Conservation (phyloP, 2,113 vertebrate species). For the Steatornis caripensis region DNA sequence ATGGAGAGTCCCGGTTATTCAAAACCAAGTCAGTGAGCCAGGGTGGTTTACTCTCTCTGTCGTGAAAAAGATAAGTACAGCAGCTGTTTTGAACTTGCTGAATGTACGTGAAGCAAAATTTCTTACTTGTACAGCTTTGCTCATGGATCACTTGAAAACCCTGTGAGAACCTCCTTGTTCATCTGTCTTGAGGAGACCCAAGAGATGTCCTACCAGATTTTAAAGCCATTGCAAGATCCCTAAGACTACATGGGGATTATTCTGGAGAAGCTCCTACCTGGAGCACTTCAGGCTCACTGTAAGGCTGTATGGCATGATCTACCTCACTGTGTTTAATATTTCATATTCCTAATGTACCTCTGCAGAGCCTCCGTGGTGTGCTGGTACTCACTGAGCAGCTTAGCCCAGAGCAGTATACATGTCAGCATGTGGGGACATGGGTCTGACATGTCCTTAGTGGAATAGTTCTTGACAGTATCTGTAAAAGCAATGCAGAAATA, state of each 20-base stretch:
- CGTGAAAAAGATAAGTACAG: neutral
- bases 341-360: neutral
- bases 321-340: neutral
- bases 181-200: neutral
- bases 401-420: fast-evolving
- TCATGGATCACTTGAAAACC: neutral
- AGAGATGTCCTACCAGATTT: neutral
- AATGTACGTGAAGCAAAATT: neutral
- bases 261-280: neutral
- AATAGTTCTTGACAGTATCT: neutral
- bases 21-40: fast-evolving
- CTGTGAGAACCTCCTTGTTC: neutral
- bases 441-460: neutral
- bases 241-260: neutral
- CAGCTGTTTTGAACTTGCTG: neutral
- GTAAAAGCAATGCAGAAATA: neutral
- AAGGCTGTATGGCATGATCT: neutral
- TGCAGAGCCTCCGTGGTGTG: neutral
- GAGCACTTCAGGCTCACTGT: fast-evolving
- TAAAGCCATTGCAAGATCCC: neutral
- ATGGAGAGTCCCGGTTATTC: too few relatives aligned
- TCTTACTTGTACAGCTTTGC: neutral
- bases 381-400: neutral
- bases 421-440: fast-evolving
- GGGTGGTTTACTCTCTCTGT: neutral